Conservation (phyloP, 2,797 vertebrate species). For the Momotus momota region DNA sequence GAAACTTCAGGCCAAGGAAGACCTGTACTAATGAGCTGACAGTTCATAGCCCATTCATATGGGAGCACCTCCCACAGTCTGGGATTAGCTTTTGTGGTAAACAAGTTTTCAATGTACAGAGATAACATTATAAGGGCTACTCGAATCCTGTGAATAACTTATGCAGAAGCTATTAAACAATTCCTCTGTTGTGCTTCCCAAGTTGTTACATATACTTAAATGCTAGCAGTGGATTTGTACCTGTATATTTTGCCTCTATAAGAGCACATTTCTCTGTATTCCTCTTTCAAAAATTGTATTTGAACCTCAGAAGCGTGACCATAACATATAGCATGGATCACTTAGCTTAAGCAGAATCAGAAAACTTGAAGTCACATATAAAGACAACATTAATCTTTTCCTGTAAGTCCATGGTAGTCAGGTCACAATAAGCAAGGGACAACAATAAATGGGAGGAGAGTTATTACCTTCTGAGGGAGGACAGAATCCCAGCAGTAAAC, state of each 20-base stretch:
- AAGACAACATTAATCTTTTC: neutral
- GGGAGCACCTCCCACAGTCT: neutral
- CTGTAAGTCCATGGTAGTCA: neutral
- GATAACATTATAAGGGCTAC: neutral
- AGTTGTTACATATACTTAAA: neutral
- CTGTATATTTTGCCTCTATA: neutral
- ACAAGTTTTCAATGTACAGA: neutral
- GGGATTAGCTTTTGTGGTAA: neutral
- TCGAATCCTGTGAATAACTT: neutral
- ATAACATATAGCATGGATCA: neutral
- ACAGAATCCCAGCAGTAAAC: neutral
- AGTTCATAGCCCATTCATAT: neutral
- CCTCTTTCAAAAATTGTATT: neutral
- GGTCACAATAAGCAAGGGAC: neutral
- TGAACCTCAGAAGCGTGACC: neutral
- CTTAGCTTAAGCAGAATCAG: neutral
- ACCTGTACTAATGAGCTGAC: neutral
- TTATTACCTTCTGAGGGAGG: neutral
- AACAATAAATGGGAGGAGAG: neutral
- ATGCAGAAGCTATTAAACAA: neutral
- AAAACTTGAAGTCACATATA: neutral
- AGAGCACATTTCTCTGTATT: neutral
- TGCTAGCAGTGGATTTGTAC: neutral
- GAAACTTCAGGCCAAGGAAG: neutral
- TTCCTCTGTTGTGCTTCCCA: neutral